Percentiles rank a stretch among this genome's conserved stretches.
Evolutionary conservation across 2,888 invertebrate species (phyloP).

Genomic region (Acrobeloides nanus): DNA sequence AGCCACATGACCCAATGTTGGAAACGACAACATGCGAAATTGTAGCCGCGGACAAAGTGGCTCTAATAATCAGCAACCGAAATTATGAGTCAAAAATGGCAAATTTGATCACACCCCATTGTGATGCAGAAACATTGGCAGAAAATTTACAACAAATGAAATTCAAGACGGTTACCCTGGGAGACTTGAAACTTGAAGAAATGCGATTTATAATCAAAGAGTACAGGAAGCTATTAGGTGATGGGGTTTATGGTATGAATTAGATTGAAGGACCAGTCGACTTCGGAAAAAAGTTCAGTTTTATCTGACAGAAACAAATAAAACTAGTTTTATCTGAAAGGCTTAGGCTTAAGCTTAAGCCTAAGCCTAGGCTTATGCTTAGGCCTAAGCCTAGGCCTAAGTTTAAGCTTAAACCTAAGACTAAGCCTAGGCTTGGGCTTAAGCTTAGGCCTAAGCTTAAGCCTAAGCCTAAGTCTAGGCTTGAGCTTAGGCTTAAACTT

Average conservation of each 20-base stretch:
- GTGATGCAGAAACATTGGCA: slow-evolving; percentile 54
- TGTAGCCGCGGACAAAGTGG: slow-evolving; percentile 56
- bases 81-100: slow-evolving; percentile 51
- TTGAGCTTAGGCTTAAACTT: too few relatives aligned
- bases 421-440: too few relatives aligned
- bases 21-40: slow-evolving; percentile 18
- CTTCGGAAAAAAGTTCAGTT: not conserved
- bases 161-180: slow-evolving; percentile 57
- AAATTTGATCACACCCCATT: slow-evolving; percentile 49
- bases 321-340: too few relatives aligned
- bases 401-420: not conserved
- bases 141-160: slow-evolving; percentile 48
- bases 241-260: slow-evolving; percentile 53
- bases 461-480: too few relatives aligned
- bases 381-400: not conserved
- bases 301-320: slow-evolving; percentile 2
- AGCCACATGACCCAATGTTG: too few relatives aligned
- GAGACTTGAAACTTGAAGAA: slow-evolving; percentile 56
- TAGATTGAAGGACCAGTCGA: not conserved
- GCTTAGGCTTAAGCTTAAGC: too few relatives aligned
- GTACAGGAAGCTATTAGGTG: slow-evolving; percentile 55
- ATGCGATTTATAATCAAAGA: slow-evolving; percentile 55
- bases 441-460: too few relatives aligned
- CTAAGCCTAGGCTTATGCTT: too few relatives aligned
- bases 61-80: slow-evolving; percentile 56